Evolutionary conservation across 2,113 vertebrate genomes (phyloP).

Genomic region (Piaya cayana): DNA sequence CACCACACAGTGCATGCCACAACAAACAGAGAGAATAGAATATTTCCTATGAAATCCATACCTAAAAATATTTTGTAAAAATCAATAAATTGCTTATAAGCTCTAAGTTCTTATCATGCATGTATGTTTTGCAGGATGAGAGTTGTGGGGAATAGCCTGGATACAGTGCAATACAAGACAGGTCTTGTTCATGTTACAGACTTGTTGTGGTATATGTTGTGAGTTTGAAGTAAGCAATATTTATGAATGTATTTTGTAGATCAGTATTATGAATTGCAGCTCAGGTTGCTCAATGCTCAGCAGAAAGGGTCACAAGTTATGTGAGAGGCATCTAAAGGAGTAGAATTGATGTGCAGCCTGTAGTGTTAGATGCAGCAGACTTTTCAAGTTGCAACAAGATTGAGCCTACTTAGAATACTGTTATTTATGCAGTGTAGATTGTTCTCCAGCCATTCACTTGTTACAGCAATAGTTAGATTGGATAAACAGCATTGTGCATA

Average conservation of each 20-base stretch:
- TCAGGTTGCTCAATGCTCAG: background rate
- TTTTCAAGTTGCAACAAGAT: background rate
- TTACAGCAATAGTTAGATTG: background rate
- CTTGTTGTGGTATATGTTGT: background rate
- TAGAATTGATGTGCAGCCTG: background rate
- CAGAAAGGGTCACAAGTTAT: background rate
- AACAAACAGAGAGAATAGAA: background rate
- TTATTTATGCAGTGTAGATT: background rate
- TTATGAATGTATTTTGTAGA: background rate
- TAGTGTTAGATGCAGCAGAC: background rate
- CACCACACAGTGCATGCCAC: background rate
- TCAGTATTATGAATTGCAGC: background rate
- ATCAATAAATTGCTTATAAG: background rate
- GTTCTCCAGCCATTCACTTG: background rate
- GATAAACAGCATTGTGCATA: background rate
- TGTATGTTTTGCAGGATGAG: background rate
- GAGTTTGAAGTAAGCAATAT: background rate
- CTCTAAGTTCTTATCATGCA: background rate
- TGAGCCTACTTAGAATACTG: background rate
- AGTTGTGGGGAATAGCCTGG: background rate
- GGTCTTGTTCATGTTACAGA: background rate
- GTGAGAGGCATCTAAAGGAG: background rate
- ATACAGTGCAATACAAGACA: background rate
- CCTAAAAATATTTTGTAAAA: background rate
- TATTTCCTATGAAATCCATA: background rate